These are phyloP conservation scores for Cervus canadensis DNA, from an alignment of 2,113 vertebrate species.

Conservation along the genomic window DNA sequence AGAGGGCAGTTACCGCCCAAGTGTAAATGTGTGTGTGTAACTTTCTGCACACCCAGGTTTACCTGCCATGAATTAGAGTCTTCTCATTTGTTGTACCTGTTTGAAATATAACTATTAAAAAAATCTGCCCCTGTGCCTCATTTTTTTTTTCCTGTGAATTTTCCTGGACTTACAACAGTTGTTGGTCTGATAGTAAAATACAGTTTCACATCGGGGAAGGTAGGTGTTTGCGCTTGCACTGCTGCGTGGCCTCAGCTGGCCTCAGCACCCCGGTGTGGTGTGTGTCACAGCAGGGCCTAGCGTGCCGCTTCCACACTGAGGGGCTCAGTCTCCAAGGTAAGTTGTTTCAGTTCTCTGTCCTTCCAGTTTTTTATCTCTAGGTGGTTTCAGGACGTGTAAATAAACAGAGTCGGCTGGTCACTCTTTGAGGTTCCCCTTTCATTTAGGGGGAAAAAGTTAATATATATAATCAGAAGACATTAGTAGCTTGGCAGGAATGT, in stretches of 20 bases:
- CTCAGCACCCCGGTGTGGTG: not conserved
- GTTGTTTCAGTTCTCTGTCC: not conserved
- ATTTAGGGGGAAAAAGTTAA: not conserved
- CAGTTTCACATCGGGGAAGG: not conserved
- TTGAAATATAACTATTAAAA: slow-evolving; percentile 45
- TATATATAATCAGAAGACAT: not conserved
- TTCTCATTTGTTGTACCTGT: not conserved
- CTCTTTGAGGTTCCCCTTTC: not conserved
- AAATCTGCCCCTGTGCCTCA: slow-evolving; percentile 32
- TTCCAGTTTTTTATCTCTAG: not conserved
- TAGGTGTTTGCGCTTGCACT: not conserved
- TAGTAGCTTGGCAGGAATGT: not conserved
- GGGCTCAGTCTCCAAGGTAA: not conserved
- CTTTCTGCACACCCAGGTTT: not conserved
- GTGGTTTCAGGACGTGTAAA: not conserved
- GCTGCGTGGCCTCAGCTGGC: not conserved
- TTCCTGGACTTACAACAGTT: not conserved
- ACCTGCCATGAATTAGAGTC: not conserved
- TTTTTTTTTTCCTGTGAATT: not conserved
- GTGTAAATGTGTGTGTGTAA: not conserved
- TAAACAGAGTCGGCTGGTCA: not conserved
- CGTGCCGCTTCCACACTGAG: not conserved
- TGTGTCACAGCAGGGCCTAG: not conserved
- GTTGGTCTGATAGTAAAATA: not conserved
- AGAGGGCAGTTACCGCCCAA: not conserved